Evolutionary conservation across 2,113 vertebrate genomes (phyloP), one percentile per base, ranked within the genome.

Genomic region (Sebastes fasciatus): DNA sequence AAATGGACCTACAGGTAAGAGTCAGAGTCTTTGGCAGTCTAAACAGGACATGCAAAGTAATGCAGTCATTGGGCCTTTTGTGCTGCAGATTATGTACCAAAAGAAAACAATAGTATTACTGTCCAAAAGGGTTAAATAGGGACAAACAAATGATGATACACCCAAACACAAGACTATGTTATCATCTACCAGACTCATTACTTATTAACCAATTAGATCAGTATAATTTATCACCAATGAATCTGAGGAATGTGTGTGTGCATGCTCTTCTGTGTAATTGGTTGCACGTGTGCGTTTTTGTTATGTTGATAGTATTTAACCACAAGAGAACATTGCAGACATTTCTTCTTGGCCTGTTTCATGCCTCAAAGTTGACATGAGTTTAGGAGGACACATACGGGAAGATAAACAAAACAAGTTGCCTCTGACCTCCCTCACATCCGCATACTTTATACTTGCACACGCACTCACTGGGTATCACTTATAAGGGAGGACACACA

Each of bases 401-500:
- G 51, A 67, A 79, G 54, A 64, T 16, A 78, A 85, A 83, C 34
- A 83, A 21, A 84, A 75, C 72, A 75, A 26, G 34, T 67, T 73
- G 70, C 71, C 23, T 66, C 10, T 43, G 73, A 87, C 84, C 86
- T 76, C 89, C 88, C 79, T 82, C 79, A 82, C 69, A 76, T 85
- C 80, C 43, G 54, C 85, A 83, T 79, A 42, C 62, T 43, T 83
- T 68, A 13, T 42, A 43, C 23, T 40, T 40, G 4, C n/a, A 52
- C 19, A 76, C 57, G 26, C 19, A 48, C 67, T 49, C 8, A n/a
- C 45, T 55, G 65, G 16, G 21, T 57, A 34, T 79, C 57, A n/a
- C 19, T 68, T 66, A 45, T 13, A 4, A 68, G 68, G 83, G 67
- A 46, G 45, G 62, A 82, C 83, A 54, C 74, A 51, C 34, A 34